Evolutionary conservation across 2,113 vertebrate species (phyloP).

Genomic region (Pelvicachromis taeniatus): DNA sequence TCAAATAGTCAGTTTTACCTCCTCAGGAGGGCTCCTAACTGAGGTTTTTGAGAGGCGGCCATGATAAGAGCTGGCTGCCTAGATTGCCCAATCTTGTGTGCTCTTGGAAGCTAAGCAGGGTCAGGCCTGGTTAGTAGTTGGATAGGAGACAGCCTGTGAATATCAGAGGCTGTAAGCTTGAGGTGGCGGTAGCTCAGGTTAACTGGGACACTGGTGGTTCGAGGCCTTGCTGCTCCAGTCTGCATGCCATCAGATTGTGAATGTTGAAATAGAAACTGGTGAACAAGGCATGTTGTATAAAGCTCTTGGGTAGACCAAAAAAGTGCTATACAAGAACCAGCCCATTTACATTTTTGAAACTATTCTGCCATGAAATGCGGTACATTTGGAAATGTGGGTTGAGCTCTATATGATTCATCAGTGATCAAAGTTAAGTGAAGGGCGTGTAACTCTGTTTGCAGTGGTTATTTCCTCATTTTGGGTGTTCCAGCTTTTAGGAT

Average conservation of each 20-base stretch:
- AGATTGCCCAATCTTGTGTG: neutral
- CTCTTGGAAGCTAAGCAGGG: neutral
- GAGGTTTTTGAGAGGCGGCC: neutral
- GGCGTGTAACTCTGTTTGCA: neutral
- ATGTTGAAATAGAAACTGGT: neutral
- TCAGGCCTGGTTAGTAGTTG: neutral
- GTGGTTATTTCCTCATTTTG: neutral
- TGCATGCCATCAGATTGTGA: neutral
- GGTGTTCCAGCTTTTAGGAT: neutral
- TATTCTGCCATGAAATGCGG: neutral
- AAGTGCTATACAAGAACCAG: too few species aligned
- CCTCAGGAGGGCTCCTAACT: neutral
- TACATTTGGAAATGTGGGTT: neutral
- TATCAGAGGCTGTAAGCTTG: neutral
- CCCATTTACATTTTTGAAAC: neutral
- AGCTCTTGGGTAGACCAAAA: neutral
- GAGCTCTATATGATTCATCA: neutral
- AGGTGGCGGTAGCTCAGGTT: neutral
- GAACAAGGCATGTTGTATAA: neutral
- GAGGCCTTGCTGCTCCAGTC: neutral
- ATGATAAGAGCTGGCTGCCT: accelerated
- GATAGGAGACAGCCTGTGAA: neutral
- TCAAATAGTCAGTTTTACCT: neutral
- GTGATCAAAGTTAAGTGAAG: neutral
- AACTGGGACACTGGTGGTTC: neutral